These are phyloP conservation scores for Tetragnatha montana DNA, from an alignment of 2,888 invertebrate genomes.

Conservation along the genomic window DNA sequence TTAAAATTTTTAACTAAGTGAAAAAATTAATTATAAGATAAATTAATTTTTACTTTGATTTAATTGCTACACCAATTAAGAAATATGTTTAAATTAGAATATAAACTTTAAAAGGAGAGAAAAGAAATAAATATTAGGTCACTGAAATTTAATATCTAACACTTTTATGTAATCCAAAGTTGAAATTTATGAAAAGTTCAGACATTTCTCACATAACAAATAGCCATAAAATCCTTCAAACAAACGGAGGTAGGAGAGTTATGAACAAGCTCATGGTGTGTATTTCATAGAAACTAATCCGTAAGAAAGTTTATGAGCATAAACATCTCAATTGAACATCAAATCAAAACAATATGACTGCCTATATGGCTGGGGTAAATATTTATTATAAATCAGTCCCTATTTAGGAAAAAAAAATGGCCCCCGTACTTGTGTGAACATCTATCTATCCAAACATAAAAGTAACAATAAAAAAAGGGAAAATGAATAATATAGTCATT, in stretches of 20 bases:
- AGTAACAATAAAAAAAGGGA: background rate
- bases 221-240: too few species aligned
- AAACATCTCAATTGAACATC: background rate
- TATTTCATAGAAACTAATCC: background rate
- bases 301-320: background rate
- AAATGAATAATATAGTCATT: background rate
- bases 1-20: too few species aligned
- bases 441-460: background rate
- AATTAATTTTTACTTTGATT: too few species aligned
- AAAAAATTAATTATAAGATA: too few species aligned
- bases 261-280: background rate
- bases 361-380: background rate
- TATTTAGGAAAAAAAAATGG: background rate
- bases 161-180: too few species aligned
- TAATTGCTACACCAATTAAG: too few species aligned
- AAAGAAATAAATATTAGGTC: too few species aligned
- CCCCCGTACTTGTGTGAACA: background rate
- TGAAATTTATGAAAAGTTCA: too few species aligned
- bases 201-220: too few species aligned
- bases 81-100: too few species aligned
- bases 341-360: background rate
- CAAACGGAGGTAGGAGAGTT: background rate
- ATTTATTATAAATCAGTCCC: background rate
- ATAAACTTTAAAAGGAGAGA: too few species aligned
- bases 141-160: too few species aligned